A percentile compares a stretch with the other conserved stretches of the same genome.
Evolutionary conservation across 2,113 vertebrate genomes (phyloP).

Genomic region (Megaptera novaeangliae): DNA sequence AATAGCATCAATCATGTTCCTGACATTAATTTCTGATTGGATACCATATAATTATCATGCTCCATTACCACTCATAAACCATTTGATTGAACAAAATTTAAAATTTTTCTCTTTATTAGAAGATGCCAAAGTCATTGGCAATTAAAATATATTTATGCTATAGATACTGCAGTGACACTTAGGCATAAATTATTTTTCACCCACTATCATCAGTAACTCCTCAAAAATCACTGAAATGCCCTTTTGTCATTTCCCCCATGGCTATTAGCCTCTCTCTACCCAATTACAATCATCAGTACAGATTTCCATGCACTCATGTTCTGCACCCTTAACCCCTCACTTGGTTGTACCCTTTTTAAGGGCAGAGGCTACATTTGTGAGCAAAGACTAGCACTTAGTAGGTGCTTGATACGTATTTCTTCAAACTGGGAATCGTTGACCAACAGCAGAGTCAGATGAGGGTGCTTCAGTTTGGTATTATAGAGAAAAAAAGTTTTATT

Average conservation of each 20-base stretch:
- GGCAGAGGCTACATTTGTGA: background rate
- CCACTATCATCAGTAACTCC: background rate
- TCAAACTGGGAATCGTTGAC: background rate
- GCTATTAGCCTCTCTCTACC: background rate
- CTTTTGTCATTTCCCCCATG: background rate
- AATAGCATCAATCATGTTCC: slow-evolving; percentile 31
- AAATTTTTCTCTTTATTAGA: background rate
- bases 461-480: background rate
- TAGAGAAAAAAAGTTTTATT: background rate
- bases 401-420: background rate
- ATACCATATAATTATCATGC: slow-evolving; percentile 13
- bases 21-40: slow-evolving; percentile 41
- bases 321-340: background rate
- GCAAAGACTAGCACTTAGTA: background rate
- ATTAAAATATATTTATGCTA: background rate
- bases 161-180: background rate
- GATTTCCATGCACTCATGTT: background rate
- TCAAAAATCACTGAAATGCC: background rate
- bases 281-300: background rate
- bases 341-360: background rate
- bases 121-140: background rate
- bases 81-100: background rate
- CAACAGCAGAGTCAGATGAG: background rate
- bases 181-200: background rate
- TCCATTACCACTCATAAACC: slow-evolving; percentile 9